phyloP scores from a whole-genome alignment of 2,888 invertebrate genomes.

The Minunthozetes semirufus region DNA sequence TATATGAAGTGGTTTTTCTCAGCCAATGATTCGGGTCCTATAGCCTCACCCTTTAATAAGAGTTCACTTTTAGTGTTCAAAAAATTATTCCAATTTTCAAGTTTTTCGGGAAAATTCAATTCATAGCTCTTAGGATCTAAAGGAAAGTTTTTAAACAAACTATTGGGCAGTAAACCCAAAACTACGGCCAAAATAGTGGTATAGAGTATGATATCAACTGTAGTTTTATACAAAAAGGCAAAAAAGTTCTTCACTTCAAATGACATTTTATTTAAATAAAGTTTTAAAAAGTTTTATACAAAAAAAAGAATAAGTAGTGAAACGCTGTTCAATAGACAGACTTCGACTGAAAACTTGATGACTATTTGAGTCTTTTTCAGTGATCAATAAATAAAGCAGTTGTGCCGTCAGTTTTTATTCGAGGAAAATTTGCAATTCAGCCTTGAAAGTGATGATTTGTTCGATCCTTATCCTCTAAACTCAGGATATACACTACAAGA shows the following conservation, averaged over 20 bases:
- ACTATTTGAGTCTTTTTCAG: too few species aligned
- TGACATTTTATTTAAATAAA: conserved; percentile 12
- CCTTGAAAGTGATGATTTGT: too few species aligned
- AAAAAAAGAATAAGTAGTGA: too few species aligned
- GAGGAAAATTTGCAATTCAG: too few species aligned
- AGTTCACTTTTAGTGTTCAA: conserved; percentile 33
- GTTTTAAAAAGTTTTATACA: not conserved
- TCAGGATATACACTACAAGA: too few species aligned
- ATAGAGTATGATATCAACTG: conserved; percentile 25
- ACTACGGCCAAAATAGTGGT: conserved; percentile 5
- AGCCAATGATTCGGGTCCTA: conserved; percentile 40
- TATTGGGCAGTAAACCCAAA: conserved; percentile 31
- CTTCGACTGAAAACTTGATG: too few species aligned
- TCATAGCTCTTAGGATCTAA: conserved; percentile 30
- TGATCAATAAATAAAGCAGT: too few species aligned
- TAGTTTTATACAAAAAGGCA: conserved; percentile 26
- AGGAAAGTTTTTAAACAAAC: conserved; percentile 34
- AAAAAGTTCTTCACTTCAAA: conserved; percentile 32
- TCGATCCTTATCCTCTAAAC: too few species aligned
- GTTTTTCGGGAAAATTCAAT: not conserved
- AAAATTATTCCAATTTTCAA: conserved; percentile 36
- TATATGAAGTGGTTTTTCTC: conserved; percentile 34
- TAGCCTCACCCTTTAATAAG: conserved; percentile 18
- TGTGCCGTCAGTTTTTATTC: too few species aligned
- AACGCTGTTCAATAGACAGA: too few species aligned